phyloP scores from a whole-genome alignment of 2,888 invertebrate genomes.

The Noctua pronuba region DNA sequence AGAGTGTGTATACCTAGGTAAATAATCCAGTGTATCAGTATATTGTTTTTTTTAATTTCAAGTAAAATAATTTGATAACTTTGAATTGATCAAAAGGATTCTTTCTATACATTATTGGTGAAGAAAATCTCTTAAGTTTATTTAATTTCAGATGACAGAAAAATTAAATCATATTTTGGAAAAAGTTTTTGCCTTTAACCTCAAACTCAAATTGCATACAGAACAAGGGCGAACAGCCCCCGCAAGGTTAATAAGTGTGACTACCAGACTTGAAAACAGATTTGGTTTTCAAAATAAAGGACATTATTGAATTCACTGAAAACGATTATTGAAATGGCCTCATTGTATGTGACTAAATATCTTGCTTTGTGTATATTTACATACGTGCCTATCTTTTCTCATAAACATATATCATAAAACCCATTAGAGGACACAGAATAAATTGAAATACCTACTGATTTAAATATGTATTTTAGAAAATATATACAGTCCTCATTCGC shows the following conservation, averaged over 20 bases:
- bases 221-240: background rate
- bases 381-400: background rate
- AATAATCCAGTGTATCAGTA: background rate
- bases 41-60: background rate
- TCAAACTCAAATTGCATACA: background rate
- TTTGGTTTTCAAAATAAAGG: background rate
- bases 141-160: background rate
- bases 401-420: slow-evolving; percentile 16
- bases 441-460: slow-evolving; percentile 22
- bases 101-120: background rate
- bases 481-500: slow-evolving; percentile 29
- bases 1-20: background rate
- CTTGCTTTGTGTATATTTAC: background rate
- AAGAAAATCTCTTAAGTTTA: background rate
- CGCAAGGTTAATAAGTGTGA: background rate
- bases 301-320: background rate
- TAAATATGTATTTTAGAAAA: slow-evolving; percentile 46
- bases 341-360: background rate
- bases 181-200: too few relatives aligned
- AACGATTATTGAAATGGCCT: background rate
- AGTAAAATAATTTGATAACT: too few relatives aligned
- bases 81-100: too few relatives aligned
- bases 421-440: slow-evolving; percentile 19
- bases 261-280: background rate
- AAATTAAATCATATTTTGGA: too few relatives aligned